A percentile compares a stretch with the other conserved stretches of the same genome.
phyloP scores from a whole-genome alignment of 2,888 invertebrate genomes.

The Gibbula magus region DNA sequence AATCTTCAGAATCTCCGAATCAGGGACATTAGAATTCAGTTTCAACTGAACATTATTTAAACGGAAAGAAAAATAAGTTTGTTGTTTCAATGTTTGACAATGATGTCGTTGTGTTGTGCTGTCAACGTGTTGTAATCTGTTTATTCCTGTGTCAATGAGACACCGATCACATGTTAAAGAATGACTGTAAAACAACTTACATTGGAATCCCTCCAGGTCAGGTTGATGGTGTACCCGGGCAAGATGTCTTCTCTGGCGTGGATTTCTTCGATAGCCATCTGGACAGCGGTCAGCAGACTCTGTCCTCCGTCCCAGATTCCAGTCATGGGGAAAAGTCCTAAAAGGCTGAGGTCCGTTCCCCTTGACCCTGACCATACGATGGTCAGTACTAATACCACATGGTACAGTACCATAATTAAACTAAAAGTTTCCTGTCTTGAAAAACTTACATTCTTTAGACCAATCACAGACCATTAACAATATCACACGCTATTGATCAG shows the following conservation, averaged over 20 bases:
- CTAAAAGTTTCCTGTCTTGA: neutral
- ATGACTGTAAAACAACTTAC: neutral
- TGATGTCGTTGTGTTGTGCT: no score
- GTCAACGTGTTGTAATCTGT: no score
- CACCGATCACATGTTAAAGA: neutral
- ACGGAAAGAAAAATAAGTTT: no score
- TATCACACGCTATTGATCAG: no score
- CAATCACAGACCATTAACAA: neutral
- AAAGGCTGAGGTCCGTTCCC: conserved; percentile 3
- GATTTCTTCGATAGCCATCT: conserved; percentile 43
- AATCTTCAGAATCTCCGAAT: no score
- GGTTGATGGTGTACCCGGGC: conserved; percentile 38
- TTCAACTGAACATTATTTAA: no score
- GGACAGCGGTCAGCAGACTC: conserved; percentile 36
- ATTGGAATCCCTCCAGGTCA: conserved; percentile 13
- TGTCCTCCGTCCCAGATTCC: conserved; percentile 25
- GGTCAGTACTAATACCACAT: neutral
- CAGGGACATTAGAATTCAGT: no score
- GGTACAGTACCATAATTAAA: neutral
- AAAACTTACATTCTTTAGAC: neutral
- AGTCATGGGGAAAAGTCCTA: conserved; percentile 15
- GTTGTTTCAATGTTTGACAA: no score
- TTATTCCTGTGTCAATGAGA: neutral
- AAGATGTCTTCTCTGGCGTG: conserved; percentile 40
- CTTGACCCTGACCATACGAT: no score